A percentile compares a stretch with the other conserved stretches of the same genome.
phyloP scores from a whole-genome alignment of 1,140 invertebrate genomes.

The Papilio helenus region DNA sequence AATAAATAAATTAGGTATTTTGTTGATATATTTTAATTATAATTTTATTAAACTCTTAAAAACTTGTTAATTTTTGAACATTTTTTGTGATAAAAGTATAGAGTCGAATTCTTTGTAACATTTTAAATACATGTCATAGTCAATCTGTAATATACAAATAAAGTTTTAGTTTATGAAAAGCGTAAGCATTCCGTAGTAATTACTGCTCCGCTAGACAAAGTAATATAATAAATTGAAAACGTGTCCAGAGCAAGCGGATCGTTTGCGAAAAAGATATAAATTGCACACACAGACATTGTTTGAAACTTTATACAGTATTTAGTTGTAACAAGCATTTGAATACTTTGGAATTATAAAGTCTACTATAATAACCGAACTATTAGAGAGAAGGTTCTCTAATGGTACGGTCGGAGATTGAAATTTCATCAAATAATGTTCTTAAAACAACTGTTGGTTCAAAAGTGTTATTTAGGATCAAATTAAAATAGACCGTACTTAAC shows the following conservation, averaged over 20 bases:
- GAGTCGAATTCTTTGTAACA: not conserved
- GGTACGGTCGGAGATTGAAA: too few species aligned
- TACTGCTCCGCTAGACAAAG: constrained; percentile 2
- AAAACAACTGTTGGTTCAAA: too few species aligned
- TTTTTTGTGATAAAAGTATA: too few species aligned
- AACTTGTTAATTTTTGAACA: too few species aligned
- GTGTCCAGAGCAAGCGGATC: constrained; percentile 14
- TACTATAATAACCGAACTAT: not conserved
- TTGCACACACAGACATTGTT: constrained; percentile 15
- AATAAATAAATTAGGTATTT: too few species aligned
- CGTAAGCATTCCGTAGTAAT: constrained; percentile 8
- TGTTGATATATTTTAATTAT: too few species aligned
- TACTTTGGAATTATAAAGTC: not conserved
- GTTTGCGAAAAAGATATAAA: constrained; percentile 19
- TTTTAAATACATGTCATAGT: not conserved
- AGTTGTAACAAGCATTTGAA: constrained; percentile 17
- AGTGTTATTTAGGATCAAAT: too few species aligned
- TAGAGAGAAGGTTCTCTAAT: not conserved
- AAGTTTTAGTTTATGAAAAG: not conserved
- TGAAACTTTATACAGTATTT: not conserved
- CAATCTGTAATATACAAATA: constrained; percentile 3
- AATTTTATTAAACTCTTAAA: too few species aligned
- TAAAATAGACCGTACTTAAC: not conserved
- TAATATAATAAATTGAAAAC: constrained; percentile 28
- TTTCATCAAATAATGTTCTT: not conserved